Percentiles rank a stretch among this genome's conserved stretches.
These are phyloP conservation scores for Zaprionus nigranus DNA, from an alignment of 1,140 invertebrate species.

Conservation along the genomic window DNA sequence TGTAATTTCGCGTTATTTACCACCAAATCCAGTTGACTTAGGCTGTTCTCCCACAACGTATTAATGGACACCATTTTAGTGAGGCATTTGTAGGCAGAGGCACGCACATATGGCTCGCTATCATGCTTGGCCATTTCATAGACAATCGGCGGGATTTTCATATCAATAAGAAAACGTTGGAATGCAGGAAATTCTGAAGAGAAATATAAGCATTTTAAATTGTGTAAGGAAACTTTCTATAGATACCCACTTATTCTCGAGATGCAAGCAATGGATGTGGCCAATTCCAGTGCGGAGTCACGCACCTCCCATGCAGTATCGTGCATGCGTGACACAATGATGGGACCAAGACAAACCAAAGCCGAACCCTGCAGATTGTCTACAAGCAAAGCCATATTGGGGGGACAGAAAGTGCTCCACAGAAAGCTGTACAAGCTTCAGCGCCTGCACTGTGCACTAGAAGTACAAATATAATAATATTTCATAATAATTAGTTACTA, in stretches of 20 bases:
- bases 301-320: slow-evolving; percentile 91
- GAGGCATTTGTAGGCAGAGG: slow-evolving; percentile 89
- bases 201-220: neutral
- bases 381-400: slow-evolving; percentile 89
- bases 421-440: slow-evolving; percentile 88
- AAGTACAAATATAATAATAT: slow-evolving; percentile 32
- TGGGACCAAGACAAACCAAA: slow-evolving; percentile 87
- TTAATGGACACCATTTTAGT: slow-evolving; percentile 88
- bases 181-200: slow-evolving; percentile 90
- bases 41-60: slow-evolving; percentile 87
- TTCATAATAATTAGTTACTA: neutral
- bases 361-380: slow-evolving; percentile 87
- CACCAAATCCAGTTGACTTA: slow-evolving; percentile 87
- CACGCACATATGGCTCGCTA: slow-evolving; percentile 89
- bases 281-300: slow-evolving; percentile 89
- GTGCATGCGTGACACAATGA: slow-evolving; percentile 89
- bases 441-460: slow-evolving; percentile 88
- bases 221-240: slow-evolving; percentile 47
- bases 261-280: slow-evolving; percentile 88
- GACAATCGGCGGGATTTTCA: slow-evolving; percentile 88
- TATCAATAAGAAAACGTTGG: slow-evolving; percentile 88
- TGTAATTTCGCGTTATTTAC: slow-evolving; percentile 82
- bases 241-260: slow-evolving; percentile 87
- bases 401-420: slow-evolving; percentile 91
- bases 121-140: slow-evolving; percentile 88